phyloP scores from a whole-genome alignment of 1,140 invertebrate genomes.

The Drosophila sulfurigaster region DNA sequence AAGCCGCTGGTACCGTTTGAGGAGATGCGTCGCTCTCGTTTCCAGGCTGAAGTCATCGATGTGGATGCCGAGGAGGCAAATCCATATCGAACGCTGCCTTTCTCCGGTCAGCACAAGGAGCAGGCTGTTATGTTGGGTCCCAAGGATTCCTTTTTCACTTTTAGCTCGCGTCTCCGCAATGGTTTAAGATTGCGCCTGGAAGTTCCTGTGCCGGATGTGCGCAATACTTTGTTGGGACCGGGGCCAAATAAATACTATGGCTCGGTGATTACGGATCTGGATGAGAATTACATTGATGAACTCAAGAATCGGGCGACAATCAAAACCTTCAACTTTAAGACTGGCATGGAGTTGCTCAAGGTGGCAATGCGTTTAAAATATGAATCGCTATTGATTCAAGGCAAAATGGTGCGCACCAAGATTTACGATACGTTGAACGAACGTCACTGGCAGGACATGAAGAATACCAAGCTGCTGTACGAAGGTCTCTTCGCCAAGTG shows the following conservation, averaged over 20 bases:
- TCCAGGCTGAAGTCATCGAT: slow-evolving; percentile 71
- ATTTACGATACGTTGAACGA: slow-evolving; percentile 80
- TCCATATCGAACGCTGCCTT: slow-evolving; percentile 74
- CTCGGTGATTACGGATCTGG: slow-evolving; percentile 78
- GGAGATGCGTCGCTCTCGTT: slow-evolving; percentile 74
- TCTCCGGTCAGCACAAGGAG: slow-evolving; percentile 73
- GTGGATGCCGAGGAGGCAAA: slow-evolving; percentile 68
- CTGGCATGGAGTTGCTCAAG: slow-evolving; percentile 62
- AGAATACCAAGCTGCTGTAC: slow-evolving; percentile 62
- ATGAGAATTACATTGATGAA: slow-evolving; percentile 80
- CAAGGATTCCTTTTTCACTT: slow-evolving; percentile 79
- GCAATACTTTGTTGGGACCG: slow-evolving; percentile 58
- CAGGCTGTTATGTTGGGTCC: slow-evolving; percentile 60
- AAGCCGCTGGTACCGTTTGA: slow-evolving; percentile 81
- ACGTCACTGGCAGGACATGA: slow-evolving; percentile 74
- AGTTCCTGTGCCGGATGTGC: slow-evolving; percentile 62
- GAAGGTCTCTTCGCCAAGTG: slow-evolving; percentile 77
- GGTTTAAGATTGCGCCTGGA: slow-evolving; percentile 71
- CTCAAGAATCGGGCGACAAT: slow-evolving; percentile 71
- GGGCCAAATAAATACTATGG: slow-evolving; percentile 49
- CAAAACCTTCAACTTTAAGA: slow-evolving; percentile 75
- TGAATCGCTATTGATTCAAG: slow-evolving; percentile 77
- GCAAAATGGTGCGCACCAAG: slow-evolving; percentile 76
- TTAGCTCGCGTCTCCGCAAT: slow-evolving; percentile 68
- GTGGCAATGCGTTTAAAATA: slow-evolving; percentile 77